Evolutionary conservation across 2,797 vertebrate species (phyloP).

Genomic region (Chromis chromis): DNA sequence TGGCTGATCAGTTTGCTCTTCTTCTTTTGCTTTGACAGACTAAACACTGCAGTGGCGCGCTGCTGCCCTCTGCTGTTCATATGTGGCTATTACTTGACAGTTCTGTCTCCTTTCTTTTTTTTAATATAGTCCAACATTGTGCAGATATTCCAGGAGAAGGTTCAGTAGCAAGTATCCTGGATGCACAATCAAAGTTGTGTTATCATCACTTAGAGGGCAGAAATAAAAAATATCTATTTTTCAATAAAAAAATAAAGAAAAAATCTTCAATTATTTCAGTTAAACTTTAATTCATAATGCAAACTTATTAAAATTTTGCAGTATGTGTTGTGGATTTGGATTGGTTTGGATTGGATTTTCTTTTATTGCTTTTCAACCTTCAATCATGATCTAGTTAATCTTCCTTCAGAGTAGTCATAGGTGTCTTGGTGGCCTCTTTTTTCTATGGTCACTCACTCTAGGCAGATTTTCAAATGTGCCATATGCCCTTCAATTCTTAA

Average conservation of each 20-base stretch:
- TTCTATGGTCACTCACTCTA: no score
- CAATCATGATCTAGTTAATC: no score
- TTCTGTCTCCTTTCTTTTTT: background rate
- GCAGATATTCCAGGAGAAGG: background rate
- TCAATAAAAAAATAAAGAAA: background rate
- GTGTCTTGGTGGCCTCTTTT: no score
- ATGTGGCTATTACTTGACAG: background rate
- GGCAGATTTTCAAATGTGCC: no score
- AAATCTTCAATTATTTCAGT: no score
- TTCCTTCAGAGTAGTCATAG: no score
- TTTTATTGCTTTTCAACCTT: no score
- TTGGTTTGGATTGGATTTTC: no score
- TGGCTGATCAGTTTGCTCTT: conserved; percentile 17
- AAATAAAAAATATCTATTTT: accelerated
- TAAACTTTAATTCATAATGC: no score
- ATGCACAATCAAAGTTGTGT: accelerated
- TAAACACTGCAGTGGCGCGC: background rate
- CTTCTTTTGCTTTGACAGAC: background rate
- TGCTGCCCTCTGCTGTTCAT: conserved; percentile 26
- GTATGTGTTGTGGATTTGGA: no score
- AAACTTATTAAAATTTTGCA: no score
- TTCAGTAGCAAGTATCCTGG: background rate
- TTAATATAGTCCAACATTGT: background rate
- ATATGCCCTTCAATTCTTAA: no score
- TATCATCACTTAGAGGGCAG: conserved; percentile 32